Evolutionary conservation across 2,797 vertebrate species (phyloP), one percentile per base, ranked within the genome.

Genomic region (Arrhamphus sclerolepis): DNA sequence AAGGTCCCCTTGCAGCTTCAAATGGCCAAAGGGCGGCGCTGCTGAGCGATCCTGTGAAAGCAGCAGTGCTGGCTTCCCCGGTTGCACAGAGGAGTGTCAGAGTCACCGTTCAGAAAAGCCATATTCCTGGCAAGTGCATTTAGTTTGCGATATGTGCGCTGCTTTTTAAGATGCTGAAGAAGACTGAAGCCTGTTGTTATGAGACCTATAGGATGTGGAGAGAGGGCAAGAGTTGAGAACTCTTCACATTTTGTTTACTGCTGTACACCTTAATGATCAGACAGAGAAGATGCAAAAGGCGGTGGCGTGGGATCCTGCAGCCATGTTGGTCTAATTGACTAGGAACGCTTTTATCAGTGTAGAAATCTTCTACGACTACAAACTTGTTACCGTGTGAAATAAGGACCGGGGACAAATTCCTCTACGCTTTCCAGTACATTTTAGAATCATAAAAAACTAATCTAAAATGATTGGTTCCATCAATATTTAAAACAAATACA

Each of bases 121-220:
- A 78, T 75, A 50, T 76, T 87, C 79, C 70, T 84, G 83, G 84
- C 81, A 80, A 89, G 84, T 87, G 89, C 86, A 84, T 89, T 92
- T 64, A 65, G 64, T 94, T 71, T 74, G 72, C 72, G 64, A 78
- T 75, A 83, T 78, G 83, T 89, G 78, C 75, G 60, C 86, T 87
- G 94, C 89, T 90, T 90, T 94, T 92, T 97, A 98, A 93, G 95
- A 96, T 93, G 94, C 92, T 91, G 95, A 90, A 87, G 96, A 96
- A 89, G 95, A 95, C 92, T 98, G 96, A 89, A 97, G 95, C 93
- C 96, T 99, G 97, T 99, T 98, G 96, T 97, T 98, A 95, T 99
- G 96, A 94, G 97, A 98, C 96, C 97, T 98, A 95, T 88, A 94
- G 93, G 92, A 89, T 93, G 92, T 82, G 94, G 94, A 94, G 83